Evolutionary conservation across 1,140 invertebrate genomes (phyloP), one percentile per base, ranked within the genome.

Genomic region (Apolygus lucorum): DNA sequence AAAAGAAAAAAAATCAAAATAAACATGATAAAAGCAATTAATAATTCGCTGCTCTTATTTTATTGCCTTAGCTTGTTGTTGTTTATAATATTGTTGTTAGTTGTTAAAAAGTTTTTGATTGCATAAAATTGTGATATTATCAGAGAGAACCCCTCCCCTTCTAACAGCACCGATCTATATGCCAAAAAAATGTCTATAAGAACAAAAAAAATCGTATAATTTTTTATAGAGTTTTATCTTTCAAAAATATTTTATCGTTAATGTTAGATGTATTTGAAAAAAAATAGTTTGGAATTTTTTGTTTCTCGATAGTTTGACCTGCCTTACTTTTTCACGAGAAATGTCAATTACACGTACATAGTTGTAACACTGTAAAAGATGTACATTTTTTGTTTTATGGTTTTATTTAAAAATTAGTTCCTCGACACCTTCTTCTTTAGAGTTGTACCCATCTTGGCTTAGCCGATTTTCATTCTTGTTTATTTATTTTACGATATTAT

Each of bases 61-160:
- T 24, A 59, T 59, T 59, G 54, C 54, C 54, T 59, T 59, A 59
- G 54, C 54, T 59, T 59, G 54, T 59, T 59, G 22, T 59, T 59
- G n/a, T n/a, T n/a, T n/a, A n/a, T n/a, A n/a, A n/a, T n/a, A n/a
- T n/a, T n/a, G 54, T 59, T 59, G 22, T 59, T 17, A 11, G 54
- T 59, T 59, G 22, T 17, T 22, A 21, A 24, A 59, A 42, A 42
- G 34, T 8, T 42, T 59, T 59, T 59, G 54, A 59, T 59, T 59
- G 54, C 54, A 24, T 59, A 59, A 13, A 59, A 59, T 59, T 59
- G 54, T 59, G 54, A 59, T 59, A 59, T 59, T 17, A 59, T 17
- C 54, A 24, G 22, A 59, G 22, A 42, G 34, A 8, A 42, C 34
- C 34, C 34, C 34, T 59, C 22, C 54, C 54, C 11, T 49, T 59